Evolutionary conservation across 2,888 invertebrate genomes (phyloP).

Genomic region (Mythimna impura): DNA sequence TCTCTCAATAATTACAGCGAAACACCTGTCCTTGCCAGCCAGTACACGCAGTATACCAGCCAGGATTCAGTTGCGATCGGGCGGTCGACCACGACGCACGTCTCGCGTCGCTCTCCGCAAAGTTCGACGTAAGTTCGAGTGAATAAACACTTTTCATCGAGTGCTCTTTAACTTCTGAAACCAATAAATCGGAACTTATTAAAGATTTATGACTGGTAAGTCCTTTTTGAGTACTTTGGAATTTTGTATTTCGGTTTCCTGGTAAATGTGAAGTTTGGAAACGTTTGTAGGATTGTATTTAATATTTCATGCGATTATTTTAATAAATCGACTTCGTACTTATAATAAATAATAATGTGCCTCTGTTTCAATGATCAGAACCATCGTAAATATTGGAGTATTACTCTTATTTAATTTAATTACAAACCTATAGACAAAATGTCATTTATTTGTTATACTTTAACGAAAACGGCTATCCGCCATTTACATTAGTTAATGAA

Average conservation of each 20-base stretch:
- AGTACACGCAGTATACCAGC: slow-evolving; percentile 20
- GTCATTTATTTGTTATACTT: too few relatives aligned
- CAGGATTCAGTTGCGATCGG: slow-evolving; percentile 55
- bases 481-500: too few relatives aligned
- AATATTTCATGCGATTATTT: slow-evolving; percentile 20
- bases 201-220: slow-evolving; percentile 62
- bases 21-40: slow-evolving; percentile 54
- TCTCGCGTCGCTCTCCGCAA: slow-evolving; percentile 33
- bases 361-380: background rate
- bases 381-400: background rate
- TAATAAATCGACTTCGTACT: background rate
- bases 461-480: too few relatives aligned
- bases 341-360: background rate
- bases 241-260: slow-evolving; percentile 26
- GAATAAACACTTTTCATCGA: slow-evolving; percentile 52
- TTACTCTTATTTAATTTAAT: too few relatives aligned
- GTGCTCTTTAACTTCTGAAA: slow-evolving; percentile 52
- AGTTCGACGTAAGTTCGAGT: slow-evolving; percentile 58
- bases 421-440: too few relatives aligned
- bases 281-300: slow-evolving; percentile 4
- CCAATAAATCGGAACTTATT: slow-evolving; percentile 50
- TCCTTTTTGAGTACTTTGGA: slow-evolving; percentile 47
- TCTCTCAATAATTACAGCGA: slow-evolving; percentile 16
- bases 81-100: slow-evolving; percentile 41
- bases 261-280: slow-evolving; percentile 18